Conservation (phyloP, 2,888 invertebrate species). For the Drosophila engyochracea region DNA sequence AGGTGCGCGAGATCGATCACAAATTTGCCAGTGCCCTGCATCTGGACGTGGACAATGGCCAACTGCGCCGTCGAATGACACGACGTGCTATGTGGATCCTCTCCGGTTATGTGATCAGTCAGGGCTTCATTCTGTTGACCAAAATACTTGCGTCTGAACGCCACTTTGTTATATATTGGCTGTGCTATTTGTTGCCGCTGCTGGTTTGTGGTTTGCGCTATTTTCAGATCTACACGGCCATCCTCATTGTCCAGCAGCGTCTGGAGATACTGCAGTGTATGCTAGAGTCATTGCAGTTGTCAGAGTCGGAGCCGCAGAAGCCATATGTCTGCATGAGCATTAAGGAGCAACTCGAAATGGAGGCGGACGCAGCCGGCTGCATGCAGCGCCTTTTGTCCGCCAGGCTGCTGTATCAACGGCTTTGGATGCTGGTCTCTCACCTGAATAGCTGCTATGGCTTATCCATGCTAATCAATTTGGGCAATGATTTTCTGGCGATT, state of each 20-base stretch:
- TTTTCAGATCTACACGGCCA: conserved; percentile 79
- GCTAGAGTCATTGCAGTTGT: conserved; percentile 61
- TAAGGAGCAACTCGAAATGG: conserved; percentile 24
- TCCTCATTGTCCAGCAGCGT: conserved; percentile 75
- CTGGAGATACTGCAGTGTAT: conserved; percentile 71
- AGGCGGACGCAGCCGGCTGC: conserved; percentile 14
- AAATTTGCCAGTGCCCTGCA: conserved; percentile 76
- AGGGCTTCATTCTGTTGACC: conserved; percentile 65
- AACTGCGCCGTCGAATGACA: conserved; percentile 47
- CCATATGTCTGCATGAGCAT: conserved; percentile 19
- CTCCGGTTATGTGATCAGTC: conserved; percentile 63
- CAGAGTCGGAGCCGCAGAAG: conserved; percentile 5
- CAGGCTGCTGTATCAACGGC: conserved; percentile 81
- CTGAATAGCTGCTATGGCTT: conserved; percentile 81
- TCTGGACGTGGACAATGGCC: conserved; percentile 62
- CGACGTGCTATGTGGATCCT: conserved; percentile 59
- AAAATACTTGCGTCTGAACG: conserved; percentile 43
- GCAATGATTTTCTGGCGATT: conserved; percentile 84
- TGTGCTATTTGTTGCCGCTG: conserved; percentile 77
- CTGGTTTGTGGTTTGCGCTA: conserved; percentile 79
- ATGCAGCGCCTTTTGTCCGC: conserved; percentile 72
- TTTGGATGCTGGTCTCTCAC: conserved; percentile 77
- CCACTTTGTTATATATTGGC: conserved; percentile 69
- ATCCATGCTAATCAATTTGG: conserved; percentile 82
- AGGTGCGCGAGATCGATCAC: conserved; percentile 78